Evolutionary conservation across 2,888 invertebrate genomes (phyloP).

Genomic region (Gerris lacustris): DNA sequence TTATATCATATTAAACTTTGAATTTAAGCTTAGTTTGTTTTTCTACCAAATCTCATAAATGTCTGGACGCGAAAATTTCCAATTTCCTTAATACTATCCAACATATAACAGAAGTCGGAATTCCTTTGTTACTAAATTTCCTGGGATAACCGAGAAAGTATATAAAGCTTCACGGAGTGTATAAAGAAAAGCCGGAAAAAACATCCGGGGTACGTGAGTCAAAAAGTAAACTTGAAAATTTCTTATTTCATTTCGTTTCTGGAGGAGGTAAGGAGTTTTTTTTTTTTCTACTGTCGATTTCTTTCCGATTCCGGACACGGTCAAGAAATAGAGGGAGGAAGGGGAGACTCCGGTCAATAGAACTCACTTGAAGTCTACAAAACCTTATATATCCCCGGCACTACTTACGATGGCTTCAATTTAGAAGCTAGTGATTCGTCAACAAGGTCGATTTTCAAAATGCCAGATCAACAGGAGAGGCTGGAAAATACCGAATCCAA

Average conservation of each 20-base stretch:
- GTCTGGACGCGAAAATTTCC: too few species aligned
- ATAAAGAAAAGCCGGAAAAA: not conserved
- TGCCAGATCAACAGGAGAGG: not conserved
- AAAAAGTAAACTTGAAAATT: conserved; percentile 2
- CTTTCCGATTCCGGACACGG: not conserved
- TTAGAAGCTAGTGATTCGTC: not conserved
- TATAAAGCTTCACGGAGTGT: too few species aligned
- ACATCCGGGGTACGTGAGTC: conserved; percentile 2
- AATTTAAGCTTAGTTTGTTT: too few species aligned
- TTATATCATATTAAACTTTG: too few species aligned
- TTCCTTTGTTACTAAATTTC: too few species aligned
- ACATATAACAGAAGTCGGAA: too few species aligned
- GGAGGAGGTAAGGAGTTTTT: not conserved
- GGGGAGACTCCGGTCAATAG: too few species aligned
- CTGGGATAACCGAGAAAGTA: too few species aligned
- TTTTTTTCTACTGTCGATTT: not conserved
- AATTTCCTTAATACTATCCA: too few species aligned
- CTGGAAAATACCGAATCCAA: not conserved
- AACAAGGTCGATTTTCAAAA: not conserved
- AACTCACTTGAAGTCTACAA: too few species aligned
- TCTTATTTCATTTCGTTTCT: not conserved
- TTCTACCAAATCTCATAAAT: too few species aligned
- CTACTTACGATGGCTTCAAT: not conserved
- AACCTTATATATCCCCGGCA: not conserved
- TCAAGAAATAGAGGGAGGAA: not conserved